A percentile compares a stretch with the other conserved stretches of the same genome.
Conservation (phyloP, 2,888 invertebrate species). For the Nemotelus nigrinus region DNA sequence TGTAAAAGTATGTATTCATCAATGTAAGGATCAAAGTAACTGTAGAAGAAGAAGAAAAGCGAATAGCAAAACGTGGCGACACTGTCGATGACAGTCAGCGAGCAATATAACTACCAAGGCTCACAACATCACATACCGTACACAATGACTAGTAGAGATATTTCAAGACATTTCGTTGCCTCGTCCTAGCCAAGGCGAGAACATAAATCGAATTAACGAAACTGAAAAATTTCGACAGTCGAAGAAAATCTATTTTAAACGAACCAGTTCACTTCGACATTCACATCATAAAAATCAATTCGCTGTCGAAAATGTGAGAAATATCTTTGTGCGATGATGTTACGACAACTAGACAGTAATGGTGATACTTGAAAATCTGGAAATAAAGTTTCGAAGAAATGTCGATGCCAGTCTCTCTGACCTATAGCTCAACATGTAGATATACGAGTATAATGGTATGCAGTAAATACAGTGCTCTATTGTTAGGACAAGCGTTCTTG, state of each 20-base stretch:
- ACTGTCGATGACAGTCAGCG: neutral
- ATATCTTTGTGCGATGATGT: constrained; percentile 10
- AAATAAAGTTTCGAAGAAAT: neutral
- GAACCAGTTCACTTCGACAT: constrained; percentile 1
- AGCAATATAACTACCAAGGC: too few species aligned
- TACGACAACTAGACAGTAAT: constrained; percentile 9
- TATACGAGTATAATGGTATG: too few species aligned
- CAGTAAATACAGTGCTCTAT: neutral
- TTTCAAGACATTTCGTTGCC: neutral
- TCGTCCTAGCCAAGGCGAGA: neutral
- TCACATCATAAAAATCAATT: constrained; percentile 21
- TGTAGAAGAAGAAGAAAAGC: neutral
- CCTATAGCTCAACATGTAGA: too few species aligned
- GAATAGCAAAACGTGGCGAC: constrained; percentile 16
- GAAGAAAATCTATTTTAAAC: constrained; percentile 11
- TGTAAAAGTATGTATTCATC: neutral
- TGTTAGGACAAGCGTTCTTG: constrained; percentile 6
- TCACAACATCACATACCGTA: neutral
- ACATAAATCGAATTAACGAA: constrained; percentile 14
- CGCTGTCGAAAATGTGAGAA: constrained; percentile 1
- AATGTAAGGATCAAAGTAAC: neutral
- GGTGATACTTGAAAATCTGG: neutral
- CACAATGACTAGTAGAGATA: neutral
- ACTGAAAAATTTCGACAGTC: constrained; percentile 6
- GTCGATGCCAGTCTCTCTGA: neutral